These are phyloP conservation scores for Drosophila dives DNA, from an alignment of 2,888 invertebrate species.

Conservation along the genomic window DNA sequence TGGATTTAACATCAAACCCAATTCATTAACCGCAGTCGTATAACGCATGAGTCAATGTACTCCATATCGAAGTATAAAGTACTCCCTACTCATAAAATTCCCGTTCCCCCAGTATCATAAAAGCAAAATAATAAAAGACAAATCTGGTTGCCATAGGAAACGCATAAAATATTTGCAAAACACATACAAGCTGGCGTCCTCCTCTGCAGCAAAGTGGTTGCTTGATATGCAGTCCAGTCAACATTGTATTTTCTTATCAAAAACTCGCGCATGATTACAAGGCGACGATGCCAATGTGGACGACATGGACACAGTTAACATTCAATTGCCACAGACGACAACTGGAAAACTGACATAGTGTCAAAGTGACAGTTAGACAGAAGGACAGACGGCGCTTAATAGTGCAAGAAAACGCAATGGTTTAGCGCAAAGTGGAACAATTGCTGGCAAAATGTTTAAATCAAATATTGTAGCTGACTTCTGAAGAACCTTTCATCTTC, in stretches of 20 bases:
- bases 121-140: slow-evolving; percentile 54
- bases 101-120: slow-evolving; percentile 21
- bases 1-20: slow-evolving; percentile 4
- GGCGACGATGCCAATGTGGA: slow-evolving; percentile 38
- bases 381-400: slow-evolving; percentile 56
- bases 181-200: slow-evolving; percentile 27
- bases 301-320: slow-evolving; percentile 55
- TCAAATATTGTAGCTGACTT: too few relatives aligned
- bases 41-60: slow-evolving; percentile 42
- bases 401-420: slow-evolving; percentile 65
- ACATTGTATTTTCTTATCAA: slow-evolving; percentile 72
- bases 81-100: slow-evolving; percentile 36
- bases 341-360: slow-evolving; percentile 24
- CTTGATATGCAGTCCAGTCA: slow-evolving; percentile 21
- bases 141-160: slow-evolving; percentile 48
- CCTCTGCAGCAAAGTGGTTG: background rate
- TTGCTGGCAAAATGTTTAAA: background rate
- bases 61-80: slow-evolving; percentile 18
- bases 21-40: slow-evolving; percentile 28
- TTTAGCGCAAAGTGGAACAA: slow-evolving; percentile 46
- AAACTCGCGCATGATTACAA: slow-evolving; percentile 68
- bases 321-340: slow-evolving; percentile 51
- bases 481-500: background rate
- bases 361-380: slow-evolving; percentile 14
- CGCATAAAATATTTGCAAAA: slow-evolving; percentile 57